Percentiles rank a stretch among this genome's conserved stretches.
These are phyloP conservation scores for Mormyrus lacerda DNA, from an alignment of 2,113 vertebrate genomes.

Conservation along the genomic window DNA sequence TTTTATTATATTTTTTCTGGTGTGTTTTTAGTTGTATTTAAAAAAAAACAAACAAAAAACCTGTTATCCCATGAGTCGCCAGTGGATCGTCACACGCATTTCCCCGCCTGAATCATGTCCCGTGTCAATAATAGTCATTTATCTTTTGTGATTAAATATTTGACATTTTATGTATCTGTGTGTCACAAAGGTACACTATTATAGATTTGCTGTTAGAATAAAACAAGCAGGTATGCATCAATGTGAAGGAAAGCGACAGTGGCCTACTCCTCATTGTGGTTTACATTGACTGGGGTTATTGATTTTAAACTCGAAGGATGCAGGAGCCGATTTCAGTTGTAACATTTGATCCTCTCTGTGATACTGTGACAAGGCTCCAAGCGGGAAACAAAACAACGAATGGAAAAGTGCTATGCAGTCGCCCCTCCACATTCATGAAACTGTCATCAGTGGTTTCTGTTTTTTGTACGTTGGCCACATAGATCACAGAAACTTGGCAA, in stretches of 20 bases:
- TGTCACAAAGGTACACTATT: neutral
- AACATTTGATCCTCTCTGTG: neutral
- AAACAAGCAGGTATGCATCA: neutral
- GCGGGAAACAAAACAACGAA: neutral
- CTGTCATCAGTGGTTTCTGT: neutral
- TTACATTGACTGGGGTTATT: neutral
- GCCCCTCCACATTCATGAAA: neutral
- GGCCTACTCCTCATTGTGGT: neutral
- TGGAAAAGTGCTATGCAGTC: neutral
- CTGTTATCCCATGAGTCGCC: too few relatives aligned
- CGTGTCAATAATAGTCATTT: neutral
- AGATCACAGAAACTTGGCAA: neutral
- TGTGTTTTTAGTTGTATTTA: too few relatives aligned
- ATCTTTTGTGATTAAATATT: neutral
- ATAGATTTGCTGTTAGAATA: neutral
- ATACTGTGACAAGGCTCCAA: neutral
- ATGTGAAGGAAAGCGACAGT: neutral
- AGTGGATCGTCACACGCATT: too few relatives aligned
- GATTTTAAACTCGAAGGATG: neutral
- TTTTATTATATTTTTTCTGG: too few relatives aligned
- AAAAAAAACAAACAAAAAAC: too few relatives aligned
- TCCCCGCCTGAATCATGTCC: too few relatives aligned
- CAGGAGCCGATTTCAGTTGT: neutral
- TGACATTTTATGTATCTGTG: neutral
- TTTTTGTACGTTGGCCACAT: neutral